phyloP scores from a whole-genome alignment of 1,140 invertebrate species.

The Rhizoglyphus robini region DNA sequence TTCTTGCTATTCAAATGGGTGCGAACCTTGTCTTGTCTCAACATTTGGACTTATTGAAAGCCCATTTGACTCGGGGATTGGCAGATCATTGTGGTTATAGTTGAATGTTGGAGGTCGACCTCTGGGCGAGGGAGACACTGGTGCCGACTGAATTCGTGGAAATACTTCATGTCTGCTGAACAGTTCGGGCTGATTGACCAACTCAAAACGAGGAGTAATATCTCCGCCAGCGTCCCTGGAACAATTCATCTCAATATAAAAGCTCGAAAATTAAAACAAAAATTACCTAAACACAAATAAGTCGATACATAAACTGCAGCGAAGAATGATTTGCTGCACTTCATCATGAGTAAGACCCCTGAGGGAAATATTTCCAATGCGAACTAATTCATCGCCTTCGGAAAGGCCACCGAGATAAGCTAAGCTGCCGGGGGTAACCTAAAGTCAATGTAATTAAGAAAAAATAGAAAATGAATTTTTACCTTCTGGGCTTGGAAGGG shows the following conservation, averaged over 20 bases:
- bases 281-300: slow-evolving; percentile 27
- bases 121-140: background rate
- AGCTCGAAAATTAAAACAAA: background rate
- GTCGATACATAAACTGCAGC: slow-evolving; percentile 34
- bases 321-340: slow-evolving; percentile 34
- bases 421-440: slow-evolving; percentile 34
- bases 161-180: background rate
- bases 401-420: slow-evolving; percentile 31
- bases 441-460: background rate
- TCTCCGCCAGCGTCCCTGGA: background rate
- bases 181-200: background rate
- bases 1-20: too few relatives aligned
- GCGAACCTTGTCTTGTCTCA: too few relatives aligned
- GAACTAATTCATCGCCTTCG: slow-evolving; percentile 33
- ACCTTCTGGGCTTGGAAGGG: slow-evolving; percentile 17
- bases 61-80: too few relatives aligned
- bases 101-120: too few relatives aligned
- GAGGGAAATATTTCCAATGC: slow-evolving; percentile 31
- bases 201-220: background rate
- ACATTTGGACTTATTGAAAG: too few relatives aligned
- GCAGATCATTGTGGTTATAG: too few relatives aligned
- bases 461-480: background rate
- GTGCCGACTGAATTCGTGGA: background rate
- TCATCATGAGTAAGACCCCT: slow-evolving; percentile 32
- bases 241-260: background rate